Evolutionary conservation across 1,140 invertebrate species (phyloP).

Genomic region (Musca domestica): DNA sequence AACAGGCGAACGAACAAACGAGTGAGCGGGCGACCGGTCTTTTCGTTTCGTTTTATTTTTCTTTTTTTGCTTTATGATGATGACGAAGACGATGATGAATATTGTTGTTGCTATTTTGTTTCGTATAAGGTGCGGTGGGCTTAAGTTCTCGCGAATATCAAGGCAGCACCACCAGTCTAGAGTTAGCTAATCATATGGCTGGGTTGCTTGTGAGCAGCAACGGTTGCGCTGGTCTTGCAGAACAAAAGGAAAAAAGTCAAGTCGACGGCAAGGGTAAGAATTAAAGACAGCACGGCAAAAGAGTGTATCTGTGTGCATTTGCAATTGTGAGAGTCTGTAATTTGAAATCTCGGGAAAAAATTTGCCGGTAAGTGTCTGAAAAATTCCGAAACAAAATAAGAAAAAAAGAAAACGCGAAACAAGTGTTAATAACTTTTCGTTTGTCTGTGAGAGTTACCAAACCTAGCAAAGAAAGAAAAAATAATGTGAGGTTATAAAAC

Average conservation of each 20-base stretch:
- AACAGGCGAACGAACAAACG: neutral
- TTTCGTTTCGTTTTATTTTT: neutral
- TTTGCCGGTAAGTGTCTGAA: slow-evolving; percentile 9
- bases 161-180: slow-evolving; percentile 8
- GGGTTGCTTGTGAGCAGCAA: neutral
- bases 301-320: neutral
- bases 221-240: too few relatives aligned
- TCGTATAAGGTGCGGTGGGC: slow-evolving; percentile 11
- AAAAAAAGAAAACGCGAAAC: too few relatives aligned
- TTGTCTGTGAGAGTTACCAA: too few relatives aligned
- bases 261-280: neutral
- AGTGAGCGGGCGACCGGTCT: slow-evolving; percentile 8
- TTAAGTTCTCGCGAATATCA: slow-evolving; percentile 14
- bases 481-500: slow-evolving; percentile 10
- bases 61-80: too few relatives aligned
- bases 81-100: too few relatives aligned
- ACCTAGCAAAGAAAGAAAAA: too few relatives aligned
- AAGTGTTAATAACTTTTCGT: too few relatives aligned
- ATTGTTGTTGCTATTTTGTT: neutral
- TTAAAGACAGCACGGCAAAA: neutral
- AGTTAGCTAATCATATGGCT: slow-evolving; percentile 20
- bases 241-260: too few relatives aligned
- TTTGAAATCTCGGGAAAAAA: neutral
- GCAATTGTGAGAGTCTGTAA: neutral
- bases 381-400: neutral